A percentile compares a stretch with the other conserved stretches of the same genome.
Evolutionary conservation across 2,113 vertebrate genomes (phyloP).

Genomic region (Phaethornis superciliosus): DNA sequence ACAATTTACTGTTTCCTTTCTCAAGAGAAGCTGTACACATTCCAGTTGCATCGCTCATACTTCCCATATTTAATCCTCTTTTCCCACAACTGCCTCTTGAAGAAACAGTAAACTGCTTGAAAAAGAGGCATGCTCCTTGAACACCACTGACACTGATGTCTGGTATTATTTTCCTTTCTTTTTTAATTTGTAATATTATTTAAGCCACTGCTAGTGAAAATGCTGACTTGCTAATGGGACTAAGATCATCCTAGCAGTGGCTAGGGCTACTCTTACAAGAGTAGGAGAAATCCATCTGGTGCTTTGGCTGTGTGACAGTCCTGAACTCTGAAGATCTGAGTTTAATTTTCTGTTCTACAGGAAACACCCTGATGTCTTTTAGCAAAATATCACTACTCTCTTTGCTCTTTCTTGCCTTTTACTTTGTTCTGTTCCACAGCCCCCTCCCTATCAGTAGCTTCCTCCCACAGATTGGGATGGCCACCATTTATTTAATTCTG

Average conservation of each 20-base stretch:
- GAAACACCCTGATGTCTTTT: not conserved
- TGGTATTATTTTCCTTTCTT: not conserved
- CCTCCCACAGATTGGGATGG: not conserved
- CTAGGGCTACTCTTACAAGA: not conserved
- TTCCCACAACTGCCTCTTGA: not conserved
- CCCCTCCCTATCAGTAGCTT: not conserved
- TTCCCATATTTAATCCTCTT: not conserved
- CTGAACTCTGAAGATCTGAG: not conserved
- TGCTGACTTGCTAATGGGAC: not conserved
- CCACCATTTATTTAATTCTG: not conserved
- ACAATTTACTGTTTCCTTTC: not conserved
- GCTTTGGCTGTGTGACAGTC: not conserved
- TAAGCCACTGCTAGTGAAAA: not conserved
- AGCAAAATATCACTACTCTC: not conserved
- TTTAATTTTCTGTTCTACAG: not conserved
- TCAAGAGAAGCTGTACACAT: not conserved
- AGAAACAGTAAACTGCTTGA: not conserved
- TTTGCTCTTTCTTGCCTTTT: not conserved
- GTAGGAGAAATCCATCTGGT: not conserved
- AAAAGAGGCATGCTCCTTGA: not conserved
- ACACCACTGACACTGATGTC: not conserved
- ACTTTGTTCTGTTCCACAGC: not conserved
- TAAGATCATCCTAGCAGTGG: not conserved
- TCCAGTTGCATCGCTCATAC: not conserved
- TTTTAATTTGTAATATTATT: not conserved